phyloP scores from a whole-genome alignment of 2,797 vertebrate genomes.

The Leptoclinus maculatus region DNA sequence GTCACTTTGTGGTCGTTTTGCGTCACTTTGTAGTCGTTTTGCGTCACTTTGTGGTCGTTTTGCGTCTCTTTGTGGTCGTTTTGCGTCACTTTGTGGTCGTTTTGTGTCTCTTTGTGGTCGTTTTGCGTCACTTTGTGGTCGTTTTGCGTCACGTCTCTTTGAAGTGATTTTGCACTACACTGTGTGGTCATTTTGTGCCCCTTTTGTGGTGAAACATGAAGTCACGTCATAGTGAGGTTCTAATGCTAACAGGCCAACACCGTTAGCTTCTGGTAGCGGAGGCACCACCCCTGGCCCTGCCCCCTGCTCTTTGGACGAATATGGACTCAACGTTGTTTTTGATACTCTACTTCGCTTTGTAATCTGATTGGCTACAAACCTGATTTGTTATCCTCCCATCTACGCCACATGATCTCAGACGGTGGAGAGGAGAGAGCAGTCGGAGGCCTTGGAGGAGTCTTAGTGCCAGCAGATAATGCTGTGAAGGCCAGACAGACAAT shows the following conservation, averaged over 20 bases:
- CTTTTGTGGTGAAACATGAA: not conserved
- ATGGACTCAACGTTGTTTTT: not conserved
- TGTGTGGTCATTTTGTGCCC: not conserved
- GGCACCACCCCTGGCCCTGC: too few relatives aligned
- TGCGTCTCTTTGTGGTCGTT: not conserved
- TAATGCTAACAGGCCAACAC: not conserved
- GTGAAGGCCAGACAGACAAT: constrained; percentile 53
- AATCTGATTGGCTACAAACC: constrained; percentile 30
- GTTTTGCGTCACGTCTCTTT: not conserved
- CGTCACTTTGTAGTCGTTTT: not conserved
- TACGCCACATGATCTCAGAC: constrained; percentile 16
- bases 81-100: not conserved
- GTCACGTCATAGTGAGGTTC: not conserved
- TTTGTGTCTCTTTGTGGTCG: too few relatives aligned
- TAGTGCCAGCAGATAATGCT: constrained; percentile 62
- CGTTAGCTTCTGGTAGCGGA: too few relatives aligned
- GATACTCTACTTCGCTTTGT: not conserved
- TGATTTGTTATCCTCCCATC: constrained; percentile 43
- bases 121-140: not conserved
- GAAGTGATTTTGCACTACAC: not conserved
- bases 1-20: not conserved
- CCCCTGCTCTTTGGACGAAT: not conserved
- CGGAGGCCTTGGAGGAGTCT: constrained; percentile 42
- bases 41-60: not conserved
- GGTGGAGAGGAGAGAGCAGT: not conserved